Conservation (phyloP, 2,797 vertebrate species). For the Anabacerthia variegaticeps region DNA sequence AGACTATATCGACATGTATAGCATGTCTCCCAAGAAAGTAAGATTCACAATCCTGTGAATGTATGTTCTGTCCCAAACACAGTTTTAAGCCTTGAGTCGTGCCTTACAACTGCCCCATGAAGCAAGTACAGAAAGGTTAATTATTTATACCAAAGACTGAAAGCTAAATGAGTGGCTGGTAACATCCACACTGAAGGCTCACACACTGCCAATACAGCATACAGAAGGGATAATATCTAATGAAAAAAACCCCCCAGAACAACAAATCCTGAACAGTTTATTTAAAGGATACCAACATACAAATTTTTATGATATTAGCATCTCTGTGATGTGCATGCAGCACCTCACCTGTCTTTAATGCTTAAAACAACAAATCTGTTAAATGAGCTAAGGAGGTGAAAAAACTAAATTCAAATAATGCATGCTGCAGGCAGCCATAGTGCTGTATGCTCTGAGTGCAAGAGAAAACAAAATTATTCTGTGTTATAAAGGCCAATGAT, state of each 20-base stretch:
- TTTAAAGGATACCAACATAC: neutral
- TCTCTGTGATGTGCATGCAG: neutral
- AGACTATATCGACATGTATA: neutral
- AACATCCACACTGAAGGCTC: neutral
- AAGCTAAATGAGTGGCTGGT: neutral
- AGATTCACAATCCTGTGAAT: neutral
- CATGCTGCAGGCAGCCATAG: neutral
- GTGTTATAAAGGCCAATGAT: neutral
- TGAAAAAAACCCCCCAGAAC: fast-evolving
- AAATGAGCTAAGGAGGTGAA: neutral
- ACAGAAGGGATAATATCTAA: neutral
- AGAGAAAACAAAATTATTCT: neutral
- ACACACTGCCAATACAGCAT: neutral
- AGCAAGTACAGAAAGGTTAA: neutral
- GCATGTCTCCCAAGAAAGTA: neutral
- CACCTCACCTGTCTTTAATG: neutral
- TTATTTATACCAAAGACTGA: neutral
- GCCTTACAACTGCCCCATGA: neutral
- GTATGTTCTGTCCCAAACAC: neutral
- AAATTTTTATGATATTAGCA: neutral
- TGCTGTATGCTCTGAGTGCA: neutral
- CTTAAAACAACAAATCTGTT: neutral
- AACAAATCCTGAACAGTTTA: neutral
- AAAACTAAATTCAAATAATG: neutral
- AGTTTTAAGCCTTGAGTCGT: neutral